Percentiles rank a stretch among this genome's conserved stretches.
These are phyloP conservation scores for Gymnoscelis rufifasciata DNA, from an alignment of 2,888 invertebrate genomes.

Conservation along the genomic window DNA sequence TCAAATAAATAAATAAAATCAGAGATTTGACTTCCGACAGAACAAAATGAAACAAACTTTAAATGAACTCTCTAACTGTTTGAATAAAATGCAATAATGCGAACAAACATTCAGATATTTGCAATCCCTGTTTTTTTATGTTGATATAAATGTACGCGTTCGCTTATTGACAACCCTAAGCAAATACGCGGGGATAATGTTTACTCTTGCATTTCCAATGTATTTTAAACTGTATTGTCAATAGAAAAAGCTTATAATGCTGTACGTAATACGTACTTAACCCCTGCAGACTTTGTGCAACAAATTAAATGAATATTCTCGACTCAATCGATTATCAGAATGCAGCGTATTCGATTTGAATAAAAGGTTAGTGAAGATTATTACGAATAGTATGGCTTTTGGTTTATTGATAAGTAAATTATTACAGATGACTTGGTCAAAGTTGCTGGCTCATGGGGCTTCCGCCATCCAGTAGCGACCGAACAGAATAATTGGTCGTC, in stretches of 20 bases:
- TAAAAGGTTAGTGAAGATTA: not conserved
- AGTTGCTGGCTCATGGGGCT: too few relatives aligned
- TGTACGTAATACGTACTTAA: not conserved
- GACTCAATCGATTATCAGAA: slow-evolving; percentile 15
- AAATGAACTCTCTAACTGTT: slow-evolving; percentile 22
- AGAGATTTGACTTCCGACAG: too few relatives aligned
- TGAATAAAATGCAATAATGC: slow-evolving; percentile 23
- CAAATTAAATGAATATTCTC: slow-evolving; percentile 36
- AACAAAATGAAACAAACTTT: too few relatives aligned
- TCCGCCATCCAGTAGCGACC: too few relatives aligned
- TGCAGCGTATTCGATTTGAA: slow-evolving; percentile 2
- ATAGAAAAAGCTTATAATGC: not conserved
- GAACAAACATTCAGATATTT: slow-evolving; percentile 27
- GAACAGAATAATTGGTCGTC: too few relatives aligned
- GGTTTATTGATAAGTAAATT: too few relatives aligned
- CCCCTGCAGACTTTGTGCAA: slow-evolving; percentile 30
- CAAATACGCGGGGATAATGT: slow-evolving; percentile 56
- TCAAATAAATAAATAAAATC: too few relatives aligned
- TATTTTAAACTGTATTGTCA: not conserved
- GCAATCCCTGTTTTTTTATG: slow-evolving; percentile 38
- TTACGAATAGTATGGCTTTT: too few relatives aligned
- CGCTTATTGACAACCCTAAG: slow-evolving; percentile 20
- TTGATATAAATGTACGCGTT: slow-evolving; percentile 17
- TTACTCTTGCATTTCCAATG: slow-evolving; percentile 23
- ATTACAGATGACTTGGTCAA: too few relatives aligned